phyloP scores from a whole-genome alignment of 2,888 invertebrate species.

The Cybosia mesomella region DNA sequence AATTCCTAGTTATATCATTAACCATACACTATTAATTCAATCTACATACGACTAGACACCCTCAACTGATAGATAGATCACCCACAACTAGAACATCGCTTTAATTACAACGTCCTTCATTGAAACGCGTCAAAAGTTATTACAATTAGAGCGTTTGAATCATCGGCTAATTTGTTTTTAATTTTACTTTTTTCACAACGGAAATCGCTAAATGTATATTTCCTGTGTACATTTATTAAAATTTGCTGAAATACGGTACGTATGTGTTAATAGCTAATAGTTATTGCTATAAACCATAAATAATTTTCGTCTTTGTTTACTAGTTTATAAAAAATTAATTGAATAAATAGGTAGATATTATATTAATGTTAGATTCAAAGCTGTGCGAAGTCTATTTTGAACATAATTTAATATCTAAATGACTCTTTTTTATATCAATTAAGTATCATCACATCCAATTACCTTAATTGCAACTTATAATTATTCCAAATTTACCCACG shows the following conservation, averaged over 20 bases:
- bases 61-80: conserved; percentile 41
- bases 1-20: too few relatives aligned
- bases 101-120: conserved; percentile 62
- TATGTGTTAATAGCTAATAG: neutral
- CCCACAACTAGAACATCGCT: conserved; percentile 35
- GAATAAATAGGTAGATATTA: neutral
- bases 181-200: conserved; percentile 58
- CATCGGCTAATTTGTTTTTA: conserved; percentile 54
- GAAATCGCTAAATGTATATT: conserved; percentile 64
- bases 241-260: conserved; percentile 32
- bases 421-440: conserved; percentile 5
- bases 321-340: neutral
- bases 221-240: conserved; percentile 57
- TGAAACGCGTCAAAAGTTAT: conserved; percentile 55
- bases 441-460: neutral
- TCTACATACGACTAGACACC: too few relatives aligned
- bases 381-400: neutral
- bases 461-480: neutral
- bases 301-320: neutral
- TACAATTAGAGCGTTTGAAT: conserved; percentile 50
- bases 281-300: conserved; percentile 5
- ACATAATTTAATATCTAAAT: conserved; percentile 3
- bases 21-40: conserved; percentile 6
- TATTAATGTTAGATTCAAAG: neutral
- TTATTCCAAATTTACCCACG: conserved; percentile 6